phyloP scores from a whole-genome alignment of 2,797 vertebrate species.

The Cetoscarus ocellatus region DNA sequence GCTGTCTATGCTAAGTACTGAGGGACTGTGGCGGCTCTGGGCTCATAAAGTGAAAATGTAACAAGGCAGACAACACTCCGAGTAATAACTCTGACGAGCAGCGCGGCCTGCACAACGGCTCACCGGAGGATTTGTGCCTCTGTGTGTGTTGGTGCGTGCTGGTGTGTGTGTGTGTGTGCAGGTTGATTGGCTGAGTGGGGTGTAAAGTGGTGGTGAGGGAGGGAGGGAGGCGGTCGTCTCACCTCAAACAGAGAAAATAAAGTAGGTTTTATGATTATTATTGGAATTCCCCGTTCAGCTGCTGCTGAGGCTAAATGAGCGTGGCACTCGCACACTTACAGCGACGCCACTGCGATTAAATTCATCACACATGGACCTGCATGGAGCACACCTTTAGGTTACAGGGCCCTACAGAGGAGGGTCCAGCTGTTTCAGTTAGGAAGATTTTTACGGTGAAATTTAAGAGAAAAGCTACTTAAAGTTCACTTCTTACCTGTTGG shows the following conservation, averaged over 20 bases:
- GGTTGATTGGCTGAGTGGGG: slow-evolving; percentile 61
- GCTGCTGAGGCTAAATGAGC: slow-evolving; percentile 54
- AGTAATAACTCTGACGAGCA: slow-evolving; percentile 73
- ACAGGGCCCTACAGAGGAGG: too few relatives aligned
- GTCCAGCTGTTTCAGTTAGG: too few relatives aligned
- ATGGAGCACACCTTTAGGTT: too few relatives aligned
- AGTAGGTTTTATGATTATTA: slow-evolving; percentile 76
- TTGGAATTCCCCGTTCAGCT: slow-evolving; percentile 65
- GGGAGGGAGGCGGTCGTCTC: slow-evolving; percentile 53
- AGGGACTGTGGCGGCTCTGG: slow-evolving; percentile 65
- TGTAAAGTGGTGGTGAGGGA: slow-evolving; percentile 57
- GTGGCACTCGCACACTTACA: slow-evolving; percentile 12
- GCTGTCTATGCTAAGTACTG: slow-evolving; percentile 64
- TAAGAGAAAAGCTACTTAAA: too few relatives aligned
- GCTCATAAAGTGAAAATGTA: slow-evolving; percentile 80
- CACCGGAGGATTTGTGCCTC: slow-evolving; percentile 47
- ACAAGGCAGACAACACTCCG: slow-evolving; percentile 75
- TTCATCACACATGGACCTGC: too few relatives aligned
- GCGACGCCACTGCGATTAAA: too few relatives aligned
- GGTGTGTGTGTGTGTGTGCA: background rate
- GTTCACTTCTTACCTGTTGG: too few relatives aligned
- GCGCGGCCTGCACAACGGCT: slow-evolving; percentile 53
- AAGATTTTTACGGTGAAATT: too few relatives aligned
- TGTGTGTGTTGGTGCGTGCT: background rate
- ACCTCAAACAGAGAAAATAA: slow-evolving; percentile 79